Percentiles rank a stretch among this genome's conserved stretches.
Evolutionary conservation across 2,113 vertebrate species (phyloP).

Genomic region (Vulpes ferrilata): DNA sequence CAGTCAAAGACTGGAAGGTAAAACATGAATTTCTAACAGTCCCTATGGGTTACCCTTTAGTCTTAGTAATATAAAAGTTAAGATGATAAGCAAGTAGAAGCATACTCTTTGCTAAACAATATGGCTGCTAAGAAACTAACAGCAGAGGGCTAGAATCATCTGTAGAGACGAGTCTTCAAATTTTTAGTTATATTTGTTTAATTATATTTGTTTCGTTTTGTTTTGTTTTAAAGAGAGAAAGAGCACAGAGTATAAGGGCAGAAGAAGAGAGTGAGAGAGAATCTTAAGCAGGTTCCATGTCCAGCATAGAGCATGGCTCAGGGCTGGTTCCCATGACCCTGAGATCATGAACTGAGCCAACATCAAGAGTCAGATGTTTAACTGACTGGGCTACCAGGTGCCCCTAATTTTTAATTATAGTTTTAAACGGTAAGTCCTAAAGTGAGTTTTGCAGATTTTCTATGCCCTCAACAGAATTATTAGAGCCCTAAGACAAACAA

Average conservation of each 20-base stretch:
- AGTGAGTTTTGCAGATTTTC: slow-evolving; percentile 32
- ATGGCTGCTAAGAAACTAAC: not conserved
- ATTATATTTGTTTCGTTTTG: too few relatives aligned
- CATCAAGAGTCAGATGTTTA: not conserved
- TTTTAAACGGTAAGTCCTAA: slow-evolving; percentile 1
- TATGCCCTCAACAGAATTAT: not conserved
- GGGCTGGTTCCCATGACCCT: not conserved
- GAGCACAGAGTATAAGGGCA: not conserved
- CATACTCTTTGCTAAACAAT: not conserved
- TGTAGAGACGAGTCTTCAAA: not conserved
- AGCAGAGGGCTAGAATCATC: not conserved
- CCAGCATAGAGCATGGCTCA: not conserved
- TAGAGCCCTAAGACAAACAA: not conserved
- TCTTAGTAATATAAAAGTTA: not conserved
- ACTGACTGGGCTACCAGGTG: not conserved
- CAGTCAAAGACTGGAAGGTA: not conserved
- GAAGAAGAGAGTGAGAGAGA: not conserved
- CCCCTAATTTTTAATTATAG: not conserved
- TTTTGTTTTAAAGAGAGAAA: not conserved
- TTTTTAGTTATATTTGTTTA: not conserved
- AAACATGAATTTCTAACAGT: not conserved
- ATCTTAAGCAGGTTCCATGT: not conserved
- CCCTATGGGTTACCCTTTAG: not conserved
- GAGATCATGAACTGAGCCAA: not conserved
- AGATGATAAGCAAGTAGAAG: not conserved